Evolutionary conservation across 2,113 vertebrate genomes (phyloP), one percentile per base, ranked within the genome.

Genomic region (Chaetodon auriga): DNA sequence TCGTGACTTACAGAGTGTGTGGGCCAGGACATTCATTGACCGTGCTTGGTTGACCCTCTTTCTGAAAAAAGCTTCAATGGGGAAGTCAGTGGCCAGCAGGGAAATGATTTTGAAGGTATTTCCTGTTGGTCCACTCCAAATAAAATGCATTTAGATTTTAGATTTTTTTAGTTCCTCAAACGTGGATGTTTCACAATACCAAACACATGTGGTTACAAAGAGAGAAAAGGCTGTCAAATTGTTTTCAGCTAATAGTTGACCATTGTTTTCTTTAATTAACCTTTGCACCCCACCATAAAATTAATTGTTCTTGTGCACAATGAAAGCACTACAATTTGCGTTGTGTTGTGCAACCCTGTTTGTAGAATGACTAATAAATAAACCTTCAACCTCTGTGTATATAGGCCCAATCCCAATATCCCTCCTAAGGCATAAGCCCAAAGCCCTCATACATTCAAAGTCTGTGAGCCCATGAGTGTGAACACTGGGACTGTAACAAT

Each of bases 1-100:
- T 94, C 70, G 49, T 78, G 74, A 60, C 66, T 81, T 70, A 78
- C 87, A 83, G 84, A 54, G 35, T 30, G 87, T 45, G 92, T 93
- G 89, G 93, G 93, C 63, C 13, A 80, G 74, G 57, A 62, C 61
- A 65, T 87, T 75, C 79, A 91, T 77, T 87, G 78, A 91, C 89
- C 83, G 78, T 69, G 73, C 78, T 77, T 81, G 63, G 64, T 73
- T 84, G 68, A 57, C 54, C 74, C 64, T 81, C 54, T 75, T 55
- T 51, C 54, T 84, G 74, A 66, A 71, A 82, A 74, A 78, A 45
- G 23, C 19, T 69, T 68, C 4, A 41, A 14, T 1, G 68, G 23
- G 54, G 46, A 77, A 66, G 21, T 81, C 64, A 88, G 70, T 80
- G n/a, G 49, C 64, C 21, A 53, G 55, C 66, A 61, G 63, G 38